Evolutionary conservation across 2,888 invertebrate genomes (phyloP).

Genomic region (Lithosia quadra): DNA sequence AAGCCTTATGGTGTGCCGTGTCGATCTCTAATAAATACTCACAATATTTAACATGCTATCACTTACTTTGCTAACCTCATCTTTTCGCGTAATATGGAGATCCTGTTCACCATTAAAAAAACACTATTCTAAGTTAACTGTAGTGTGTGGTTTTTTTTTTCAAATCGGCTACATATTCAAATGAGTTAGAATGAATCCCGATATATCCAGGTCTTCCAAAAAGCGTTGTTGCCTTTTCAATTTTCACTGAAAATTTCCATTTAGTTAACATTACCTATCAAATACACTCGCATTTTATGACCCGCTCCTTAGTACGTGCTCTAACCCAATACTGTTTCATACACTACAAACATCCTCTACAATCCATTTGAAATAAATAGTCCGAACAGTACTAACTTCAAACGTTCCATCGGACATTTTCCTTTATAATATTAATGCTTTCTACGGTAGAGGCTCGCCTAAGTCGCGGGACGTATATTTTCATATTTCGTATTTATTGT

Average conservation of each 20-base stretch:
- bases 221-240: neutral
- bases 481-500: neutral
- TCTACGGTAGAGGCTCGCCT: neutral
- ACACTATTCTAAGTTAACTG: neutral
- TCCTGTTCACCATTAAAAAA: neutral
- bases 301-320: too few relatives aligned
- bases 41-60: neutral
- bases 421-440: neutral
- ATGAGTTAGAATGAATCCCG: too few relatives aligned
- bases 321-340: neutral
- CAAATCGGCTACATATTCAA: neutral
- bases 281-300: neutral
- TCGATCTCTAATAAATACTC: neutral
- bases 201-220: neutral
- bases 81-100: neutral
- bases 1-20: too few relatives aligned
- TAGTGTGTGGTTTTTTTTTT: neutral
- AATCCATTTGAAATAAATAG: neutral
- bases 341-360: neutral
- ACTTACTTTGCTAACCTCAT: neutral
- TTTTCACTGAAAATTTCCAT: neutral
- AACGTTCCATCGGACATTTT: neutral
- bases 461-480: neutral
- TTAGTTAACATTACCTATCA: neutral
- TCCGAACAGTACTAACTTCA: neutral